phyloP scores from a whole-genome alignment of 2,888 invertebrate genomes.

The Ephialtes manifestator region DNA sequence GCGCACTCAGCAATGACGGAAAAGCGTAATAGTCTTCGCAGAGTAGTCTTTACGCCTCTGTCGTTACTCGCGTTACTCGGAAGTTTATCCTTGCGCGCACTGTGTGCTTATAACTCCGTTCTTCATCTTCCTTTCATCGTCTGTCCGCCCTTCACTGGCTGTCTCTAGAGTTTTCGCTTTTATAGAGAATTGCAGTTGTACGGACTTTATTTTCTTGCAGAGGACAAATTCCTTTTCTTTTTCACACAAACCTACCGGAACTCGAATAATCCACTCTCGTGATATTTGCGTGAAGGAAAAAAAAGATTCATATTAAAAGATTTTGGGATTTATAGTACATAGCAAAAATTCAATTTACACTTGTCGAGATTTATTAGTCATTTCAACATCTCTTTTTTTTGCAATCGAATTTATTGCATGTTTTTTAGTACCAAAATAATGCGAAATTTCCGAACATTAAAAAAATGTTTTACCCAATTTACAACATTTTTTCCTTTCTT shows the following conservation, averaged over 20 bases:
- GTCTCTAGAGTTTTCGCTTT: slow-evolving; percentile 42
- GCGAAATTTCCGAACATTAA: too few species aligned
- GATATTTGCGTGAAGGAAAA: background rate
- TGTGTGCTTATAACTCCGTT: slow-evolving; percentile 41
- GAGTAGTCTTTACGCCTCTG: slow-evolving; percentile 35
- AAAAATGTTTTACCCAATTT: too few species aligned
- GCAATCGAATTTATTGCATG: too few species aligned
- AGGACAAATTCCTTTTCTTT: slow-evolving; percentile 35
- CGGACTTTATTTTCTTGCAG: background rate
- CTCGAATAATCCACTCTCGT: background rate
- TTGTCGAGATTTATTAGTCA: too few species aligned
- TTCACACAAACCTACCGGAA: slow-evolving; percentile 9
- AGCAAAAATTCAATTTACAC: too few species aligned
- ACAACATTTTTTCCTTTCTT: too few species aligned
- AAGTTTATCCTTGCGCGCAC: slow-evolving; percentile 53
- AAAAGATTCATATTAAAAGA: too few species aligned
- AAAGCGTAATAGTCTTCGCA: slow-evolving; percentile 37
- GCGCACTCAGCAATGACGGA: slow-evolving; percentile 27
- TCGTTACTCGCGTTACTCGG: slow-evolving; percentile 60
- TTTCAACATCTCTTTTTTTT: too few species aligned
- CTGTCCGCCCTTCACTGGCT: background rate
- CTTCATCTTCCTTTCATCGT: slow-evolving; percentile 27
- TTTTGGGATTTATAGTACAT: too few species aligned
- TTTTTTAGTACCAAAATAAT: too few species aligned
- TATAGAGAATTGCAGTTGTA: slow-evolving; percentile 5